Base-by-base conservation (phyloP, 1,140 invertebrate species). In the Musca domestica region DNA sequence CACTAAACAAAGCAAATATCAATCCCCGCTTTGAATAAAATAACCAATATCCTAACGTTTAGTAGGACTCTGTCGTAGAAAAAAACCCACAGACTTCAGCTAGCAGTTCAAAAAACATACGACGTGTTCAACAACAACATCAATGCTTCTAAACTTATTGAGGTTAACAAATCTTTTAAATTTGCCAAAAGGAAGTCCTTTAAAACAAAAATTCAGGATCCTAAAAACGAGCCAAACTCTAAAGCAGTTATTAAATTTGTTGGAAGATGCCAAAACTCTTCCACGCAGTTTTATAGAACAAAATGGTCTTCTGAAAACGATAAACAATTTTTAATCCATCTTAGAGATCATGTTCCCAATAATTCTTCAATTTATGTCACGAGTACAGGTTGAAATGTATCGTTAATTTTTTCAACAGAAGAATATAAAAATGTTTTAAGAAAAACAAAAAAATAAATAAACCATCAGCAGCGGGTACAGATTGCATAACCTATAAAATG, bases 171-270 rank as follows among this genome's bases (percentile, higher is more conserved):
- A 3, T 9, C 12, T 41, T 64, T n/a, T 14, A 20, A 17, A 17
- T 7, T 14, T 20, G 34, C 63, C n/a, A 64, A 64, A 41, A 65
- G n/a, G 22, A 47, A 47, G 3, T 17, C 15, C 41, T 47, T 48
- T 49, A 10, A 9, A 14, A n/a, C 30, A 7, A 65, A 49, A 49
- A 49, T 47, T 2, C 19, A 20, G 10, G 41, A 65, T 4, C 19
- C 48, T 2, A 65, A 48, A 6, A 47, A 48, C 12, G 20, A 19
- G 4, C 23, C 64, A 22, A 47, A 41, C 46, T 22, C 41, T 2
- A 65, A 65, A 49, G 14, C 46, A 15, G 9, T 41, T 12, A 48
- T 20, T 17, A 65, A 48, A 23, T 65, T 65, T 27, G 46, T 65
- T 41, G 23, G 22, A 49, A 41, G 34, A 23, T 20, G 30, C n/a